Percentiles rank a stretch among this genome's conserved stretches.
These are phyloP conservation scores for Drosophila leonis DNA, from an alignment of 2,888 invertebrate genomes.

Conservation along the genomic window DNA sequence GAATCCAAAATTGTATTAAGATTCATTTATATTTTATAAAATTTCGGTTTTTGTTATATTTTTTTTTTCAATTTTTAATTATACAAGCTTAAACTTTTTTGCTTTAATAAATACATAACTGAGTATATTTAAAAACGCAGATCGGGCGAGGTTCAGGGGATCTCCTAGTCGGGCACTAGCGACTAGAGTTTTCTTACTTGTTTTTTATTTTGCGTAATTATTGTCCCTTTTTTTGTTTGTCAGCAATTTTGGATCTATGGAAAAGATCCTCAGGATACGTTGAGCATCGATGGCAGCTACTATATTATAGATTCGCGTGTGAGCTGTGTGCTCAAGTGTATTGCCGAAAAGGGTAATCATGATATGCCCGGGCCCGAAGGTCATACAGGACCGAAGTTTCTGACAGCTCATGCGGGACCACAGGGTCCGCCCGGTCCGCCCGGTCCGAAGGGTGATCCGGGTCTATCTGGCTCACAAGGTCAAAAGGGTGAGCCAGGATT, in stretches of 20 bases:
- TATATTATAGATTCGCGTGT: conserved; percentile 86
- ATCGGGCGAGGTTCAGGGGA: no score
- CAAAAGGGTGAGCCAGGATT: conserved; percentile 94
- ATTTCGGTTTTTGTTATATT: no score
- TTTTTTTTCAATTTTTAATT: no score
- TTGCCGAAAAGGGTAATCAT: conserved; percentile 94
- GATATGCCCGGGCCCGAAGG: conserved; percentile 92
- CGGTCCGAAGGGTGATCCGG: conserved; percentile 95
- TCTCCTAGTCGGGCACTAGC: no score
- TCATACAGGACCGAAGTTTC: conserved; percentile 90
- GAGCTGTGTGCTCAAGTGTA: conserved; percentile 93
- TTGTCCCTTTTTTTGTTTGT: conserved; percentile 14
- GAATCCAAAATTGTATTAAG: no score
- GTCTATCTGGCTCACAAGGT: conserved; percentile 92
- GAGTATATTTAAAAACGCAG: no score
- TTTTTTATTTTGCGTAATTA: conserved; percentile 1
- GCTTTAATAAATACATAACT: no score
- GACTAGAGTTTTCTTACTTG: no score
- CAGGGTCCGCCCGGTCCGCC: conserved; percentile 94
- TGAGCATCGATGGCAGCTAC: conserved; percentile 82
- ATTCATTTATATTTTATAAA: no score
- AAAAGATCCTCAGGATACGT: conserved; percentile 70
- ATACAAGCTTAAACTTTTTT: no score
- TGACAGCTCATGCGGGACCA: conserved; percentile 92
- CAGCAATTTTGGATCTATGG: conserved; percentile 86